A percentile compares a stretch with the other conserved stretches of the same genome.
These are phyloP conservation scores for Alethe castanea DNA, from an alignment of 2,113 vertebrate genomes.

Conservation along the genomic window DNA sequence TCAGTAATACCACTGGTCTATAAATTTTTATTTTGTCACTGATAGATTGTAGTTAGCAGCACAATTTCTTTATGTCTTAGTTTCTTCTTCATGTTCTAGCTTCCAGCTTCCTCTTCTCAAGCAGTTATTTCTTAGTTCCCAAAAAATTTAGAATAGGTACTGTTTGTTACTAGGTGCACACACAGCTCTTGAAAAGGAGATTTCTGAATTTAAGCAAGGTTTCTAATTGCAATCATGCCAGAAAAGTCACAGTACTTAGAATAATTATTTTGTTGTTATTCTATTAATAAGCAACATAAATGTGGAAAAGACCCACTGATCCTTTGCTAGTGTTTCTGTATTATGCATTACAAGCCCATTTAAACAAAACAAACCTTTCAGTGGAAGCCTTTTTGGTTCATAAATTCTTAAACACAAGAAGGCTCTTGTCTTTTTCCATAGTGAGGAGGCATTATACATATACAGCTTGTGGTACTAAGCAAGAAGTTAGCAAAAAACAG, in stretches of 20 bases:
- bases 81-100: background rate
- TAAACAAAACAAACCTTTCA: background rate
- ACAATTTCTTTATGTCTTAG: background rate
- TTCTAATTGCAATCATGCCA: background rate
- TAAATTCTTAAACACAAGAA: background rate
- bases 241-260: background rate
- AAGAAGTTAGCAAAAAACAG: background rate
- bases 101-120: background rate
- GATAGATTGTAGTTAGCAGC: background rate
- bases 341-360: background rate
- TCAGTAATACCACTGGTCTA: background rate
- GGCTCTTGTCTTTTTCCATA: background rate
- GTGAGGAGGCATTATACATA: background rate
- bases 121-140: background rate
- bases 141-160: background rate
- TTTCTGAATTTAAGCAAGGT: background rate
- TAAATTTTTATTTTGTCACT: background rate
- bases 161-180: background rate
- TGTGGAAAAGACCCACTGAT: background rate
- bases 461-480: background rate
- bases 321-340: background rate
- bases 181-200: background rate
- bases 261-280: background rate
- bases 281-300: background rate
- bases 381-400: background rate